phyloP scores from a whole-genome alignment of 1,140 invertebrate genomes.

The Armadillidium nasatum region DNA sequence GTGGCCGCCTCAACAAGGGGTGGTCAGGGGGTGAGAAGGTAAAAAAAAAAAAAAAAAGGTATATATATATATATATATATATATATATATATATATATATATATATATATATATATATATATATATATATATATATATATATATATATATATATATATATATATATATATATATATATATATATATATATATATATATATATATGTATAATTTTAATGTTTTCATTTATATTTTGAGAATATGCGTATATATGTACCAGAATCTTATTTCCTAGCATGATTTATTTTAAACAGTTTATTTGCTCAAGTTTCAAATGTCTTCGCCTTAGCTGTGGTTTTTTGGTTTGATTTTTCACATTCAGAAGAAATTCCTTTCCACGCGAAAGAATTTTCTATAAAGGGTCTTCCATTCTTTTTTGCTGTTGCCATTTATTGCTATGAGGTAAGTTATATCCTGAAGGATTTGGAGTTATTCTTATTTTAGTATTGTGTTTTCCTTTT shows the following conservation, averaged over 20 bases:
- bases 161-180: not conserved
- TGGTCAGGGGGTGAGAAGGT: too few relatives aligned
- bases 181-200: too few relatives aligned
- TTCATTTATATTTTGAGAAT: not conserved
- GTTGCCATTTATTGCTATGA: constrained; percentile 55
- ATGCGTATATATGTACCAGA: not conserved
- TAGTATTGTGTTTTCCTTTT: too few relatives aligned
- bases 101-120: too few relatives aligned
- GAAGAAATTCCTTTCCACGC: constrained; percentile 50
- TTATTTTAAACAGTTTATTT: constrained; percentile 46
- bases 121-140: too few relatives aligned
- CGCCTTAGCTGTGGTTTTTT: constrained; percentile 54
- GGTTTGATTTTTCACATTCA: constrained; percentile 55
- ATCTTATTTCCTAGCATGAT: constrained; percentile 17
- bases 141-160: not conserved
- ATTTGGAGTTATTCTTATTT: too few relatives aligned
- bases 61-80: too few relatives aligned
- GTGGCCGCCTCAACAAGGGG: too few relatives aligned
- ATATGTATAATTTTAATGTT: not conserved
- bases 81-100: too few relatives aligned
- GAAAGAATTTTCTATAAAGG: constrained; percentile 51
- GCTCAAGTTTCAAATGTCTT: constrained; percentile 51
- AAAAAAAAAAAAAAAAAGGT: too few relatives aligned
- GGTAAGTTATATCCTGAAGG: too few relatives aligned
- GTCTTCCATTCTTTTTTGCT: constrained; percentile 54